These are phyloP conservation scores for Coleophora deauratella DNA, from an alignment of 2,888 invertebrate genomes.

Conservation along the genomic window DNA sequence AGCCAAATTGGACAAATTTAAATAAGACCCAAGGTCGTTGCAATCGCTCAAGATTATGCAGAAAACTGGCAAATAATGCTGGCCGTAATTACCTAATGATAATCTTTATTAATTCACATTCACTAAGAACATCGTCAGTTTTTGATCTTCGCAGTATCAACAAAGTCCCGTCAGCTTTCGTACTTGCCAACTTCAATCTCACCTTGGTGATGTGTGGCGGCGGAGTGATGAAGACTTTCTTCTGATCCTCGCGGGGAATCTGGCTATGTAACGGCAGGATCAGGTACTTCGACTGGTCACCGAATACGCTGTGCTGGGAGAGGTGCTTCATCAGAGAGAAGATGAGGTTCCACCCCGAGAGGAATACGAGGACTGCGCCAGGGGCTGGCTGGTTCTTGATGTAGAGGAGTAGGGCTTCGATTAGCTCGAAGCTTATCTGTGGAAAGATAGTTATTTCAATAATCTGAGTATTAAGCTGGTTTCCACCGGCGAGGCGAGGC, in stretches of 20 bases:
- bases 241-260: slow-evolving; percentile 95
- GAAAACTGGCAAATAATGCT: too few relatives aligned
- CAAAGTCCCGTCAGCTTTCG: too few relatives aligned
- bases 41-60: too few relatives aligned
- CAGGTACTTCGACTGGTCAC: slow-evolving; percentile 75
- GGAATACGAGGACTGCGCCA: slow-evolving; percentile 93
- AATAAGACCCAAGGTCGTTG: too few relatives aligned
- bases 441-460: slow-evolving; percentile 7
- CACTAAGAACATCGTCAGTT: too few relatives aligned
- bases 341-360: slow-evolving; percentile 98
- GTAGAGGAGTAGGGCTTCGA: slow-evolving; percentile 84
- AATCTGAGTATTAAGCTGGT: background rate
- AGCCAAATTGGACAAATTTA: too few relatives aligned
- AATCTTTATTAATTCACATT: too few relatives aligned
- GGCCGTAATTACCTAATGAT: too few relatives aligned
- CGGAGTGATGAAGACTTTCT: slow-evolving; percentile 91
- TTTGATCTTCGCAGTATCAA: too few relatives aligned
- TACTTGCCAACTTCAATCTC: background rate
- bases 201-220: slow-evolving; percentile 90
- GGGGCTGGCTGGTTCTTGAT: slow-evolving; percentile 76
- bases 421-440: slow-evolving; percentile 91
- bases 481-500: too few relatives aligned
- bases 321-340: slow-evolving; percentile 92
- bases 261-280: slow-evolving; percentile 98
- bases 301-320: slow-evolving; percentile 79